A percentile compares a stretch with the other conserved stretches of the same genome.
phyloP scores from a whole-genome alignment of 2,888 invertebrate genomes.

The Harpalus rufipes region DNA sequence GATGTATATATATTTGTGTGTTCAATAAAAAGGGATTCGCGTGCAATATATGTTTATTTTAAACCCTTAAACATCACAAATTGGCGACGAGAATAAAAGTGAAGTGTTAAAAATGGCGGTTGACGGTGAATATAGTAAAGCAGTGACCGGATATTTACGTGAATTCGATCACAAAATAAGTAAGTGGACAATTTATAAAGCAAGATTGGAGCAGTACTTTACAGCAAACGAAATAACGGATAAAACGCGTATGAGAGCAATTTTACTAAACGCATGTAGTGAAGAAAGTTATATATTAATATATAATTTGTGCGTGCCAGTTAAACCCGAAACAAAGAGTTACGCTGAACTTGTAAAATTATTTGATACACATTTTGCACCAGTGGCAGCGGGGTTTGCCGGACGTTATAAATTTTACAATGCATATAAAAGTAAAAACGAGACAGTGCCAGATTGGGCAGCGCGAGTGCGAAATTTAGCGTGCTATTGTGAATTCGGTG shows the following conservation, averaged over 20 bases:
- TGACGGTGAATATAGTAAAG: too few species aligned
- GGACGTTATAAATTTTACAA: slow-evolving; percentile 12
- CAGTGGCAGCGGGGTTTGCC: slow-evolving; percentile 1
- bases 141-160: slow-evolving; percentile 1
- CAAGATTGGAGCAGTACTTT: not conserved
- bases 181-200: not conserved
- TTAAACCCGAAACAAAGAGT: not conserved
- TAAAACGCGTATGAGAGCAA: not conserved
- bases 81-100: not conserved
- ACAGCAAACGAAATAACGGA: not conserved
- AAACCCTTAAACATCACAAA: slow-evolving; percentile 5
- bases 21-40: not conserved
- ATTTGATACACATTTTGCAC: slow-evolving; percentile 4
- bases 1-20: not conserved
- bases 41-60: not conserved
- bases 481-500: slow-evolving; percentile 17
- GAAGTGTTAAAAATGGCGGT: not conserved
- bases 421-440: not conserved
- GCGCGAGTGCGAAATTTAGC: slow-evolving; percentile 15
- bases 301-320: not conserved
- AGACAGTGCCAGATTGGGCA: not conserved
- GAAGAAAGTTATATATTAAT: not conserved
- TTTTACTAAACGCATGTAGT: slow-evolving; percentile 3
- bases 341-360: not conserved
- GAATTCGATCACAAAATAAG: not conserved